A percentile compares a stretch with the other conserved stretches of the same genome.
These are phyloP conservation scores for Trachythela sp. DNA, from an alignment of 64 coral and sea anemone species.

Conservation along the genomic window DNA sequence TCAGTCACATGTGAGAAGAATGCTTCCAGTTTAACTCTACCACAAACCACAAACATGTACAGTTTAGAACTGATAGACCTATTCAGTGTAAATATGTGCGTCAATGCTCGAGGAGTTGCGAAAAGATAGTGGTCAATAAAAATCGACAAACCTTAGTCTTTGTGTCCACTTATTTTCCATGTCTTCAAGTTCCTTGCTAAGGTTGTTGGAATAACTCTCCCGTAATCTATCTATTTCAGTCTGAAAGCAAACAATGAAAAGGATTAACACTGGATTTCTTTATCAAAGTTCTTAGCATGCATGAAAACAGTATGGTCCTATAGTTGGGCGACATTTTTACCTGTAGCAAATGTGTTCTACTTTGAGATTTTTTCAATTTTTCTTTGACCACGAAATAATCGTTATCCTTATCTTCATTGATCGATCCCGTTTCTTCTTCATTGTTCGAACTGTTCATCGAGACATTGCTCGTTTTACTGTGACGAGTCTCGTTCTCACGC, in stretches of 20 bases:
- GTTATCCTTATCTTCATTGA: neutral
- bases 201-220: neutral
- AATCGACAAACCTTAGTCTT: neutral
- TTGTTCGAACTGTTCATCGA: neutral
- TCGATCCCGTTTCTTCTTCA: neutral
- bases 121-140: neutral
- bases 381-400: neutral
- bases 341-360: neutral
- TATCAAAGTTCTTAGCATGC: neutral
- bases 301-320: neutral
- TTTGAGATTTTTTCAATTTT: conserved; percentile 1
- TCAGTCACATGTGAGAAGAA: no score
- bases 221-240: neutral
- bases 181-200: conserved; percentile 10
- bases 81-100: no score
- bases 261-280: neutral
- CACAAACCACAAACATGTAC: no score
- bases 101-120: no score
- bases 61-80: no score
- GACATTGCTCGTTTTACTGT: neutral
- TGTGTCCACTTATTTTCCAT: conserved; percentile 18
- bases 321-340: neutral
- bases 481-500: neutral
- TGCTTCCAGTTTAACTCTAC: no score
- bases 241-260: neutral